A percentile compares a stretch with the other conserved stretches of the same genome.
Conservation (phyloP, 2,113 vertebrate species). For the Phyllostomus discolor region DNA sequence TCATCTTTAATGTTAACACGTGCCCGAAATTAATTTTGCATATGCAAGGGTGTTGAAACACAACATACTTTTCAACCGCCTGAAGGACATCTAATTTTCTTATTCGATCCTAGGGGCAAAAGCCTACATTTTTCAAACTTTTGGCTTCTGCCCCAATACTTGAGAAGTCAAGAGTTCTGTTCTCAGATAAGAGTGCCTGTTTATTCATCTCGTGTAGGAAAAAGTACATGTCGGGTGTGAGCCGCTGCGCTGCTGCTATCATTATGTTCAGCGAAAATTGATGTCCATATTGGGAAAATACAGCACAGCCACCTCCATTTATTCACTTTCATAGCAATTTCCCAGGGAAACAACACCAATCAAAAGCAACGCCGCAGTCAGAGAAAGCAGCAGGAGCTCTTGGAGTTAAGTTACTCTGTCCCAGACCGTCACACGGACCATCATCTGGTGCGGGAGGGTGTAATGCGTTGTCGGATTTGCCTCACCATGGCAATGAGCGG, state of each 20-base stretch:
- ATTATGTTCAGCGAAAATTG: conserved; percentile 21
- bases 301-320: conserved; percentile 52
- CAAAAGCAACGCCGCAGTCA: conserved; percentile 75
- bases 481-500: conserved; percentile 76
- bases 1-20: not conserved
- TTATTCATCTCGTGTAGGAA: not conserved
- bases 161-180: conserved; percentile 66
- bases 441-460: conserved; percentile 79
- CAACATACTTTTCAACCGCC: not conserved
- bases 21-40: not conserved
- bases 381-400: conserved; percentile 68
- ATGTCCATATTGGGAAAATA: conserved; percentile 16
- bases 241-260: not conserved
- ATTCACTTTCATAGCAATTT: conserved; percentile 66
- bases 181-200: not conserved
- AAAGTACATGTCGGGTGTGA: not conserved
- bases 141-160: conserved; percentile 68
- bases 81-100: conserved; percentile 7
- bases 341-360: conserved; percentile 62
- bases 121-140: conserved; percentile 50
- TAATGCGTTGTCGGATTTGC: conserved; percentile 84
- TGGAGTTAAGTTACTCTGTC: conserved; percentile 81
- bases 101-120: not conserved
- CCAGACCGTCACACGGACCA: conserved; percentile 76
- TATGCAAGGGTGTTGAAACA: not conserved